These are phyloP conservation scores for Tenthredo scrophulariae DNA, from an alignment of 2,888 invertebrate genomes.

Conservation along the genomic window DNA sequence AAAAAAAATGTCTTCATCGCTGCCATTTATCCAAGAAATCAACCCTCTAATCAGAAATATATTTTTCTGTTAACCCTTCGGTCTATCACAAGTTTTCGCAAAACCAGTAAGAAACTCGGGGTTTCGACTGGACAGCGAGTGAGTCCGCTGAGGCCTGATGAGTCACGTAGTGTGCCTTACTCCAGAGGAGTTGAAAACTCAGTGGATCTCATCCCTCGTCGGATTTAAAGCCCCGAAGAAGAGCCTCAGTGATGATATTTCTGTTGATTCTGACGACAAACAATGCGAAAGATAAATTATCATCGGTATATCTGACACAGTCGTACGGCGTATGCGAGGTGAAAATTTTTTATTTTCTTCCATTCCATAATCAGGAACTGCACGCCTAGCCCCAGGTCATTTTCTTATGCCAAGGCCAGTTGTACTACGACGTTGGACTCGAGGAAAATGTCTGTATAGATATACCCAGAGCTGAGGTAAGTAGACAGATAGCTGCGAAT, in stretches of 20 bases:
- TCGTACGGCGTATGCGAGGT: no score
- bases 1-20: background rate
- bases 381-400: background rate
- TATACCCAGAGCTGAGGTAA: conserved; percentile 25
- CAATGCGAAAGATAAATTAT: no score
- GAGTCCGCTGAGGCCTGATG: conserved; percentile 21
- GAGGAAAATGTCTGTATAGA: background rate
- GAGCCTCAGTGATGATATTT: no score
- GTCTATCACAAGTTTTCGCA: background rate
- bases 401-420: conserved; percentile 72
- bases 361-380: background rate
- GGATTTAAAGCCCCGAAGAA: background rate
- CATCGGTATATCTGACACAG: no score
- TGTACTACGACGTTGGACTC: conserved; percentile 68
- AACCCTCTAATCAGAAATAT: background rate
- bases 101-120: background rate
- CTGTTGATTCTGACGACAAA: no score
- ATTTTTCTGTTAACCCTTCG: background rate
- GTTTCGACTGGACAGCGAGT: background rate
- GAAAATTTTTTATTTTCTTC: background rate
- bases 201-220: conserved; percentile 25
- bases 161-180: conserved; percentile 29
- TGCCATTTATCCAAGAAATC: background rate
- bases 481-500: conserved; percentile 67
- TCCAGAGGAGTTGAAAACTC: background rate